These are phyloP conservation scores for Pluvialis apricaria DNA, from an alignment of 2,113 vertebrate genomes.

Conservation along the genomic window DNA sequence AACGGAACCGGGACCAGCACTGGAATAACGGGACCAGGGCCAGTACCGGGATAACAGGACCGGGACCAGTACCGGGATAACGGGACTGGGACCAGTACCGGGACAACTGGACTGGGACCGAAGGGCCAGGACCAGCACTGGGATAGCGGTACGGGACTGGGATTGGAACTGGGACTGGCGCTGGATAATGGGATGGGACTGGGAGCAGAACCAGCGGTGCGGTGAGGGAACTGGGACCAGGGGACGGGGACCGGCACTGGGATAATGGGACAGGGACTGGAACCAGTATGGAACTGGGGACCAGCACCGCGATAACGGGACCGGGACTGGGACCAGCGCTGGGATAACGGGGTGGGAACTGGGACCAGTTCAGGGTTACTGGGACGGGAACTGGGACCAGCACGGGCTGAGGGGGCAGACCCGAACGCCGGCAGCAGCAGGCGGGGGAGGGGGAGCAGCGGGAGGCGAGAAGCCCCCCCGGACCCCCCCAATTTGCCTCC, in stretches of 20 bases:
- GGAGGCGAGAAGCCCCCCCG: not conserved
- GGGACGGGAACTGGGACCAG: not conserved
- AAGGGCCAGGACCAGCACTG: not conserved
- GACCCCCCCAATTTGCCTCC: too few relatives aligned
- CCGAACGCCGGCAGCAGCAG: too few relatives aligned
- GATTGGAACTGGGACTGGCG: not conserved
- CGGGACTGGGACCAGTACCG: fast-evolving
- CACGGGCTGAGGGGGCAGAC: not conserved
- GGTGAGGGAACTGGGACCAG: not conserved
- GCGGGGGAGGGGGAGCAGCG: not conserved
- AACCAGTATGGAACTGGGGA: too few relatives aligned
- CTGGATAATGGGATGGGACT: not conserved
- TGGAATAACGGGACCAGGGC: too few relatives aligned
- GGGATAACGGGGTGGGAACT: not conserved
- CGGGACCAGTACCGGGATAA: fast-evolving
- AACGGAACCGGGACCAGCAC: too few relatives aligned
- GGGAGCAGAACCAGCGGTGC: not conserved
- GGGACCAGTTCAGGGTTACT: not conserved
- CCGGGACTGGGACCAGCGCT: not conserved
- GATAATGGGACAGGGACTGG: not conserved
- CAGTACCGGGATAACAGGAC: fast-evolving
- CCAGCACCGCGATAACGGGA: not conserved
- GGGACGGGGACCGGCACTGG: not conserved
- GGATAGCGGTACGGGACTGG: not conserved
- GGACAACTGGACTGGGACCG: not conserved